Base-by-base conservation (phyloP, 2,888 invertebrate genomes). In the Drosophila meridionalis region DNA sequence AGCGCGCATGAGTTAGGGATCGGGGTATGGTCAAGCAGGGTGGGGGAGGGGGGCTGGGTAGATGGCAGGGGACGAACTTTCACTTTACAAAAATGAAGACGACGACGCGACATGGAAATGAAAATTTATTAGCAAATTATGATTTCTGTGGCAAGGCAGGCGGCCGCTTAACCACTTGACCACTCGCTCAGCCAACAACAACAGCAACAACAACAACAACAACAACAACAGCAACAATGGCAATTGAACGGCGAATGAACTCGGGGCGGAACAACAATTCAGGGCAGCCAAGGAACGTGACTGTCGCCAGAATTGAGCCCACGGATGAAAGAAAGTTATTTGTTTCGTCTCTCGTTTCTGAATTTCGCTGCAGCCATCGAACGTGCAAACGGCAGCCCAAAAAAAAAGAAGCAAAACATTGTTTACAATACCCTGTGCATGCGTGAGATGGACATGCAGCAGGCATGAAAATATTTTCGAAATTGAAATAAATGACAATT, bases 121-220 rank as follows among this genome's bases (percentile, higher is more conserved):
- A 71, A 85, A 85, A 85, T 85, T 88, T 86, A 88, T 85, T 85
- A 83, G 86, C 83, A 82, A 85, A 88, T 85, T 85, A 85, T 85
- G 85, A 86, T 84, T 84, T 83, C 88, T 72, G 82, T 63, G 84
- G 80, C 80, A 74, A 64, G 32, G 42, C 71, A 53, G 58, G 43
- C 64, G 59, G 64, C 56, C 47, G 26, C 28, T n/a, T 30, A 47
- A 56, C 72, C 65, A 69, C 79, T 62, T 79, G 57, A 56, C 66
- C 73, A 76, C 76, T 80, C 73, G 80, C 69, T 69, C 75, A 63
- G 67, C 67, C 57, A 65, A 40, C 64, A 47, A 65, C 59, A 66
- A 36, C 66, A 50, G 55, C 59, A 65, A 30, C 59, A 59, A 30
- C 64, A 48, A 64, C 60, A 65, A 30, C 57, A 30, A 38, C 30